phyloP scores from a whole-genome alignment of 1,140 invertebrate species.

The Aleiodes sp. region DNA sequence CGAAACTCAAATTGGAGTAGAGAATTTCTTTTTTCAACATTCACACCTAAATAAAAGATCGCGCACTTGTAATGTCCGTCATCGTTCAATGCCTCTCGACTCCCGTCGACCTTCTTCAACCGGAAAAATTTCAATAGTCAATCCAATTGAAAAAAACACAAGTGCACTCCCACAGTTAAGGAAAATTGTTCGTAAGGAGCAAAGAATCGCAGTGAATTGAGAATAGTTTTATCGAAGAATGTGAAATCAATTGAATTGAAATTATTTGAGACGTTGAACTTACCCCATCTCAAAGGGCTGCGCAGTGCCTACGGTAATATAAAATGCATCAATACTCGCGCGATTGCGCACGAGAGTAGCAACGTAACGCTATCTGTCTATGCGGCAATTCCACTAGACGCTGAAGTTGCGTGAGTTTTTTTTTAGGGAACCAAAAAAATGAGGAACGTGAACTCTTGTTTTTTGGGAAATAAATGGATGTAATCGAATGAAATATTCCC shows the following conservation, averaged over 20 bases:
- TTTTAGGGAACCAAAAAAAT: too few relatives aligned
- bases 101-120: slow-evolving; percentile 15
- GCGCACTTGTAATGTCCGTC: background rate
- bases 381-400: background rate
- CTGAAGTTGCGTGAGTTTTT: too few relatives aligned
- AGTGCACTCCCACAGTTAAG: background rate
- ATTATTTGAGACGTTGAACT: slow-evolving; percentile 47
- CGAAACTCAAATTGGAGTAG: background rate
- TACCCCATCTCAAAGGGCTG: slow-evolving; percentile 60
- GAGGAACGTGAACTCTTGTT: too few relatives aligned
- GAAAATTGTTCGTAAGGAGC: background rate
- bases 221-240: slow-evolving; percentile 14
- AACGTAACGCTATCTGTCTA: background rate
- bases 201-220: background rate
- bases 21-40: background rate
- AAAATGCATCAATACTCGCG: slow-evolving; percentile 56
- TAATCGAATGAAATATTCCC: background rate
- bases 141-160: background rate
- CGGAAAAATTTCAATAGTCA: background rate
- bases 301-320: slow-evolving; percentile 37
- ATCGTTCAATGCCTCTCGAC: slow-evolving; percentile 7
- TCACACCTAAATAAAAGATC: background rate
- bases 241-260: slow-evolving; percentile 27
- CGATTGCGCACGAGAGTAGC: slow-evolving; percentile 46
- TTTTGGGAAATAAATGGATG: background rate